Evolutionary conservation across 2,113 vertebrate species (phyloP), one percentile per base, ranked within the genome.

Genomic region (Halcyon senegalensis): DNA sequence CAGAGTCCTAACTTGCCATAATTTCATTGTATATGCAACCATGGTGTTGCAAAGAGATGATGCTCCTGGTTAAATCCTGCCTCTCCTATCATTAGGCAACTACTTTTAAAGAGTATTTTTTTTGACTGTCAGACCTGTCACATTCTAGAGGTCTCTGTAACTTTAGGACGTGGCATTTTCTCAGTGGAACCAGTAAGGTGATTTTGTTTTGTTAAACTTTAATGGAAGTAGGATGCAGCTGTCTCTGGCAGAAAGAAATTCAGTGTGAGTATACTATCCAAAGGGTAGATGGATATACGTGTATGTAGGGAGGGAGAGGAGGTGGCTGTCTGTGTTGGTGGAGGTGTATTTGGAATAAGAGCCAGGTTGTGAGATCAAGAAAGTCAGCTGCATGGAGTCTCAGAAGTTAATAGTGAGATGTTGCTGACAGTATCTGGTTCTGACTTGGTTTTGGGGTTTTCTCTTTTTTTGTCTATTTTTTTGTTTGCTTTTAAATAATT

Each of bases 121-220:
- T 66, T 92, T 89, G 79, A 6, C 44, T 88, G 17, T 76, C 58
- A 70, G 44, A 90, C 10, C 37, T 76, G 55, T 64, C 62, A 62
- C n/a, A 10, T 85, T 83, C 24, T 78, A 73, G 62, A 84, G 28
- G 18, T 83, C 50, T 83, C 55, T 83, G 69, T 79, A 93, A 67
- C 70, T 95, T 79, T 46, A 90, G 90, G 95, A 90, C 67, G 67
- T 4, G 11, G 10, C 43, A 56, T 95, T 92, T 94, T 41, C 58
- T 64, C 16, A 15, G 39, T 60, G 46, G 44, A 90, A 88, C 35
- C 64, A 48, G 48, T 86, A 81, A 94, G 13, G 51, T 63, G 60
- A 16, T 76, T 92, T 84, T 51, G 43, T 86, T 89, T 88, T 90
- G 64, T 81, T 81, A 60, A 90, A 86, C 39, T 81, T 81, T 19